These are phyloP conservation scores for Mormoops blainvillei DNA, from an alignment of 2,113 vertebrate genomes.

Conservation along the genomic window DNA sequence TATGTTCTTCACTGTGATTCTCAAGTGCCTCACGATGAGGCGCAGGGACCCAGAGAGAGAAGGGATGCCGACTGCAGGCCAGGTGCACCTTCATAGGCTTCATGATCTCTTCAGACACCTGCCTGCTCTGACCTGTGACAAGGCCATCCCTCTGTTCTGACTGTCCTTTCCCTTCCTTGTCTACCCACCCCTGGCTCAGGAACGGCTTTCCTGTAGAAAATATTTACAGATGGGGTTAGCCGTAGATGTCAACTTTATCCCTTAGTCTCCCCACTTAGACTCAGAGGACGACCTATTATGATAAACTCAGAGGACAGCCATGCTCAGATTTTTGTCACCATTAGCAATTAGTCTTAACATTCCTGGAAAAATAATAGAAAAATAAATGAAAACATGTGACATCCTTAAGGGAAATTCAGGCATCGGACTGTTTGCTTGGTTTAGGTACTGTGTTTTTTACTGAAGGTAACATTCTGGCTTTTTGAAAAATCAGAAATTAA, in stretches of 20 bases:
- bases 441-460: background rate
- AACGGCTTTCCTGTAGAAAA: background rate
- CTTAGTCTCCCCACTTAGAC: background rate
- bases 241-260: background rate
- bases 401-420: background rate
- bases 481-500: background rate
- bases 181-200: background rate
- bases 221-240: background rate
- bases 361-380: background rate
- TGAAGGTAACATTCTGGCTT: background rate
- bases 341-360: background rate
- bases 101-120: background rate
- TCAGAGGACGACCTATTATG: background rate
- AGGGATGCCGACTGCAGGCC: background rate
- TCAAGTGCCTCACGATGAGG: background rate
- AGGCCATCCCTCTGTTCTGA: background rate
- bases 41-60: too few relatives aligned
- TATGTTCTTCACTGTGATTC: background rate
- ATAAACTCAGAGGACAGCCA: background rate
- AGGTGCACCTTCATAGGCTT: fast-evolving
- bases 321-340: background rate
- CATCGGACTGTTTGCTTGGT: background rate
- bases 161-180: too few relatives aligned
- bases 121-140: background rate
- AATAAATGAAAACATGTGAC: background rate